These are phyloP conservation scores for Tetranychus cinnabarinus DNA, from an alignment of 1,140 invertebrate genomes.

Conservation along the genomic window DNA sequence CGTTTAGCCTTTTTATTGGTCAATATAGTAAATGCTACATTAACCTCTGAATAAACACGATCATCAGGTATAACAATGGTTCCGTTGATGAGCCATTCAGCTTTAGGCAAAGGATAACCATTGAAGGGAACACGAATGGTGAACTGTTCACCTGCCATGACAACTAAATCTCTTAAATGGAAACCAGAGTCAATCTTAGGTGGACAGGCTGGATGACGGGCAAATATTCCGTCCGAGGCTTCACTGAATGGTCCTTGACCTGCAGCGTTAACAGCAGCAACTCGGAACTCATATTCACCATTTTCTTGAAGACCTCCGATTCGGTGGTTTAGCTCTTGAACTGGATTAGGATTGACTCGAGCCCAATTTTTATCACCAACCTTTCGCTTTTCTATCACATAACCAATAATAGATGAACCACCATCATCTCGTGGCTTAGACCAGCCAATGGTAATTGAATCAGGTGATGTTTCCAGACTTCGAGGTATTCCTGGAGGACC, in stretches of 20 bases:
- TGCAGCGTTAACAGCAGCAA: conserved; percentile 79
- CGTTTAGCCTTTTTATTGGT: conserved; percentile 60
- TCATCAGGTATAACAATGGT: conserved; percentile 63
- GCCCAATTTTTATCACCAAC: conserved; percentile 33
- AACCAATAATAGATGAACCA: conserved; percentile 78
- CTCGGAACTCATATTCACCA: conserved; percentile 81
- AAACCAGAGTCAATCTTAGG: conserved; percentile 28
- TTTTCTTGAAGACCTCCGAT: conserved; percentile 27
- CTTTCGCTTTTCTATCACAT: conserved; percentile 69
- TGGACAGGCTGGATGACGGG: neutral
- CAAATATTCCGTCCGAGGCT: conserved; percentile 43
- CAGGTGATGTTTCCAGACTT: conserved; percentile 77
- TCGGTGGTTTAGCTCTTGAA: conserved; percentile 27
- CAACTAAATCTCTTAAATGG: conserved; percentile 35
- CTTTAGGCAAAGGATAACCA: conserved; percentile 71
- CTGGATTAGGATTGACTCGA: conserved; percentile 32
- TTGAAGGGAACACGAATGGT: conserved; percentile 79
- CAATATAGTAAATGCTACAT: conserved; percentile 54
- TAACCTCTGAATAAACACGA: conserved; percentile 64
- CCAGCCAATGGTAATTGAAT: conserved; percentile 87
- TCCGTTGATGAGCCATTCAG: conserved; percentile 81
- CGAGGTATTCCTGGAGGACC: conserved; percentile 70
- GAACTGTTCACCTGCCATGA: conserved; percentile 80
- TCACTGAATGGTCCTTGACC: conserved; percentile 74
- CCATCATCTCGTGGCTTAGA: conserved; percentile 49